Percentiles rank a stretch among this genome's conserved stretches.
Conservation (phyloP, 1,140 invertebrate genomes). For the Psilanteris sp. region DNA sequence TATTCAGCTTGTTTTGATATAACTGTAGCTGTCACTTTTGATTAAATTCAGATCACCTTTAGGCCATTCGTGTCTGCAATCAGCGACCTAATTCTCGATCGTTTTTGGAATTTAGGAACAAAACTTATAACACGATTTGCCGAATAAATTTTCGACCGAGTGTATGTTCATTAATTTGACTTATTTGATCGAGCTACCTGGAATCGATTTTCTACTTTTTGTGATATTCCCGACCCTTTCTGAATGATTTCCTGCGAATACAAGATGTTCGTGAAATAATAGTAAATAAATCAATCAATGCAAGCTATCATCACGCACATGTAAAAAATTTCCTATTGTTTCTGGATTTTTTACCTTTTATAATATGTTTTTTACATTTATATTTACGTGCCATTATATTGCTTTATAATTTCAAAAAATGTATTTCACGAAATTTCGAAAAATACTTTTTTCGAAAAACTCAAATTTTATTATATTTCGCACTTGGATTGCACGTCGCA, state of each 20-base stretch:
- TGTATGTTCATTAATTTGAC: constrained; percentile 45
- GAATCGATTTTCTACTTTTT: constrained; percentile 53
- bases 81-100: constrained; percentile 27
- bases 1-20: constrained; percentile 54
- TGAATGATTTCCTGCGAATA: constrained; percentile 33
- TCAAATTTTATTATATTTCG: no score
- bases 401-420: no score
- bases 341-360: no score
- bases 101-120: constrained; percentile 40
- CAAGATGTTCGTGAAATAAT: constrained; percentile 33
- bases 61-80: constrained; percentile 36
- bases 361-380: no score
- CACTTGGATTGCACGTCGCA: no score
- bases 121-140: constrained; percentile 43
- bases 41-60: constrained; percentile 55
- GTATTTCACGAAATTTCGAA: no score
- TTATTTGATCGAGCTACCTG: constrained; percentile 52
- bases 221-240: constrained; percentile 11
- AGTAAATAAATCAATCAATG: constrained; percentile 44
- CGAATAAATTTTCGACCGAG: constrained; percentile 31
- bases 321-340: background rate
- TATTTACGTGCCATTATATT: no score
- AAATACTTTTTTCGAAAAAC: no score
- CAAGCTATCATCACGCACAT: constrained; percentile 1
- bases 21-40: constrained; percentile 61